Percentiles rank a stretch among this genome's conserved stretches.
Conservation (phyloP, 2,888 invertebrate genomes). For the Pasiphila rectangulata region DNA sequence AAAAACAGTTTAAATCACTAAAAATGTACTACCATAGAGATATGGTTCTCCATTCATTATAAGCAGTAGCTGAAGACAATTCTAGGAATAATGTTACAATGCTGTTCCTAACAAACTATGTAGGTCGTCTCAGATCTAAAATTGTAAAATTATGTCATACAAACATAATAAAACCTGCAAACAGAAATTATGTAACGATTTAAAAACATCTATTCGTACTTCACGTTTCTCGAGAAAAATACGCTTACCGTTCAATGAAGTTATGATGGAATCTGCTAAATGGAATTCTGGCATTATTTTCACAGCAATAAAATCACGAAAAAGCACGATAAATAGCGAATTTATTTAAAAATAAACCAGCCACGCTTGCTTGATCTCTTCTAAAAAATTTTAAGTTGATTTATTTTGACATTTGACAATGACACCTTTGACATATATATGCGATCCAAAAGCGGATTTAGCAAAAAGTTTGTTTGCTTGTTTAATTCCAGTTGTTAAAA, state of each 20-base stretch:
- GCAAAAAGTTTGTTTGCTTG: slow-evolving; percentile 1
- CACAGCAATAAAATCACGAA: slow-evolving; percentile 7
- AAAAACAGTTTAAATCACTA: slow-evolving; percentile 30
- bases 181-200: slow-evolving; percentile 70
- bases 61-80: slow-evolving; percentile 27
- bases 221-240: slow-evolving; percentile 24
- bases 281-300: slow-evolving; percentile 63
- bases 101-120: slow-evolving; percentile 44
- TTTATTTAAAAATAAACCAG: background rate
- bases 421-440: slow-evolving; percentile 4
- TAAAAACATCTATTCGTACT: slow-evolving; percentile 25
- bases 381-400: background rate
- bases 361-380: background rate
- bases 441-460: background rate
- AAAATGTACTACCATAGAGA: slow-evolving; percentile 48
- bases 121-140: slow-evolving; percentile 65
- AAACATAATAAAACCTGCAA: slow-evolving; percentile 54
- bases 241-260: slow-evolving; percentile 60
- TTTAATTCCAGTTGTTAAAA: too few relatives aligned
- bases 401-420: background rate
- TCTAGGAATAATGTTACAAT: slow-evolving; percentile 43
- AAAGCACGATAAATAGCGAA: background rate
- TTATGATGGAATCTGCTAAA: slow-evolving; percentile 62
- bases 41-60: slow-evolving; percentile 48
- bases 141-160: slow-evolving; percentile 70